Evolutionary conservation across 37 sponge, comb jelly and placozoan species (phyloP), one percentile per base, ranked within the genome.

Genomic region (Diacarnus erythraeanus): DNA sequence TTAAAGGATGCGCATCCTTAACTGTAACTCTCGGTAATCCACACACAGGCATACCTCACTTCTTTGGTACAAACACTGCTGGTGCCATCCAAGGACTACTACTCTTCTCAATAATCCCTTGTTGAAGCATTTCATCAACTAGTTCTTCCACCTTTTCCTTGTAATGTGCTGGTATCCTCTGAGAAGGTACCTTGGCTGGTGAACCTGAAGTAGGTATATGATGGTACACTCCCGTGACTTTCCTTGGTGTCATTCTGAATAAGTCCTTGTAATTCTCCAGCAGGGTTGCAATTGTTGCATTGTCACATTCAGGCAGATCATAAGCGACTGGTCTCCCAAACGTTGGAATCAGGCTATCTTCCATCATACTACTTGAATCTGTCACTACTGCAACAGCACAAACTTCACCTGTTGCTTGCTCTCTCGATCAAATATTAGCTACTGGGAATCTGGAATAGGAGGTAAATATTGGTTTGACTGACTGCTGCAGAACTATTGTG

Each of bases 51-150:
- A 40, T 37, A 84, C 84, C 88, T 54, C 83, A 80, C 30, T 80
- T 80, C 72, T 84, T 87, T 15, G 58, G 40, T 6, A 92, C 85
- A 43, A 65, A 87, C 29, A 89, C 76, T 34, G 82, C 83, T 26
- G 93, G 93, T 56, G 93, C 80, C 85, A 88, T 87, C 74, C 81
- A 92, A 0, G 88, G 74, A 65, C 85, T 88, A 56, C 76, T 76
- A 60, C 85, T 87, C 65, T 81, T 80, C 30, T 70, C 73, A 12
- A 88, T 88, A 44, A 88, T 88, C 1, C 89, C 89, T 37, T 59
- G 76, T 38, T 88, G 78, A 34, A 93, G 69, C 86, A 88, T 81
- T 42, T 71, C 64, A 30, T 78, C 34, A 3, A 85, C 69, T 64
- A 88, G 80, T 37, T 43, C 36, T 22, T 83, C 63, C 10, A 86